Evolutionary conservation across 1,140 invertebrate genomes (phyloP), one percentile per base, ranked within the genome.

Genomic region (Asobara japonica): DNA sequence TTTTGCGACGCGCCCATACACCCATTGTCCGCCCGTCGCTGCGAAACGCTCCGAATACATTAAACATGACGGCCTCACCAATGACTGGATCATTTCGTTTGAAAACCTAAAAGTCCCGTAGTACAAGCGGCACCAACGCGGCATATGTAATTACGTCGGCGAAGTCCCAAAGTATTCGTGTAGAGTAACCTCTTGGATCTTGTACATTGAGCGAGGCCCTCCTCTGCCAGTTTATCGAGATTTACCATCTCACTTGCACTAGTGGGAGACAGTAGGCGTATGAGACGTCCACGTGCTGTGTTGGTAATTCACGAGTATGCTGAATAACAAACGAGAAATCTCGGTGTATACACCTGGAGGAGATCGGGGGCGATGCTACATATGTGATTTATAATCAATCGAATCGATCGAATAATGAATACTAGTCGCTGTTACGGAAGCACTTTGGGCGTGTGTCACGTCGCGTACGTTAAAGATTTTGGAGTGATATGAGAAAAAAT

Each of bases 81-180:
- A 74, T 77, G 75, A 77, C 75, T 76, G 75, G 66, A 74, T 77
- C 66, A 77, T 76, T 76, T 76, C 71, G 65, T 76, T 68, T 65
- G 51, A 56, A n/a, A 62, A 62, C 60, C 29, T 68, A 65, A 31
- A 69, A 74, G 75, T 77, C 72, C 60, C 75, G 72, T 72, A 74
- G 66, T 71, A 71, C 65, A 67, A 62, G 36, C 65, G 62, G 56
- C 65, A 68, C 29, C 66, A 67, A 65, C 73, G 29, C 61, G 72
- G 75, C 73, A 77, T 77, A 74, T 77, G 70, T 77, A 77, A 77
- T 77, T 77, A 77, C 64, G 71, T 74, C 73, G 75, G 72, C 72
- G 56, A 74, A 65, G 27, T 62, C 67, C 62, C 51, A 72, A 76
- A 77, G 73, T 77, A 74, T 71, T 72, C 67, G 45, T 72, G 70